Base-by-base conservation (phyloP, 2,888 invertebrate species). In the Microctonus brassicae region DNA sequence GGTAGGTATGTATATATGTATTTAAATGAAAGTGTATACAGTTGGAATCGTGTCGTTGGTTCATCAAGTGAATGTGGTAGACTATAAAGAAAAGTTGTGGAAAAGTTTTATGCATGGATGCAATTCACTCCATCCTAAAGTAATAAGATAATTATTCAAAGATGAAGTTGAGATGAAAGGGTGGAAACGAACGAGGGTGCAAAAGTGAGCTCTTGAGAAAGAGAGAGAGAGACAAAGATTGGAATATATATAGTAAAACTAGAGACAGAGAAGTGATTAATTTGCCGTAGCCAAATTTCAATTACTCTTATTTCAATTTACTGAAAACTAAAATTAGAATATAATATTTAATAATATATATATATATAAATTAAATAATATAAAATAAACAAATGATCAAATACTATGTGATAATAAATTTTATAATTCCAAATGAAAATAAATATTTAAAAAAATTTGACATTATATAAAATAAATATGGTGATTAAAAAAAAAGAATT, bases 131-230 rank as follows among this genome's bases (percentile, higher is more conserved):
- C 17, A 20, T 29, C 36, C 34, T 36, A 36, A 24, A 36, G 42
- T 36, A 39, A 62, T 39, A 39, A 62, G 62, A 62, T 34, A 62
- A 62, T 39, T 62, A 39, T 62, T 36, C 39, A 62, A 36, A 36
- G 62, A 39, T 36, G 39, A 62, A 22, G 62, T 24, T 36, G 24
- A 62, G 26, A 39, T 62, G 55, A n/a, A 26, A 3, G 5, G n/a
- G n/a, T n/a, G n/a, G n/a, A n/a, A n/a, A n/a, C n/a, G n/a, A n/a
- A n/a, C n/a, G n/a, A n/a, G n/a, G n/a, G n/a, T n/a, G n/a, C n/a
- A n/a, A 47, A 10, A 24, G 55, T 11, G 24, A 22, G 22, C 10
- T 10, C 10, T 3, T n/a, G 55, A 4, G 17, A 22, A 55, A 55
- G 29, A 24, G 55, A 11, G 17, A 11, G 1, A 22, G 11, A 24